Evolutionary conservation across 2,888 invertebrate genomes (phyloP), one percentile per base, ranked within the genome.

Genomic region (Drosophila phalerata): DNA sequence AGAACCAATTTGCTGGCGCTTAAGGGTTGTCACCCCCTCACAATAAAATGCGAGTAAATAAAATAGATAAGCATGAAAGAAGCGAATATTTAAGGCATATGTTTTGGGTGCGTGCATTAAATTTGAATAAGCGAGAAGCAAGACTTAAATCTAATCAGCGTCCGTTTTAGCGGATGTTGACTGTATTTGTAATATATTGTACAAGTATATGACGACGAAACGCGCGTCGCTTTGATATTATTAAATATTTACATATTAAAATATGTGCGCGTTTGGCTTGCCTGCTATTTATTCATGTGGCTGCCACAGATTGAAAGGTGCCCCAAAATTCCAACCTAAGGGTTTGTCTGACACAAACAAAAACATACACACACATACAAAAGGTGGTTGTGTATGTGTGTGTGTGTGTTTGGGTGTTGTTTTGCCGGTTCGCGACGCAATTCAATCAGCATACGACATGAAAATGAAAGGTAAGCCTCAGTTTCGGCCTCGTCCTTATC

Each of bases 241-340:
- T 85, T 87, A 89, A 84, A 89, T 85, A 85, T 85, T 85, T 85
- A 87, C 85, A 87, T 84, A 85, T 72, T 72, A 73, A 79, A 85
- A 85, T 78, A 78, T 84, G 67, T 81, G 70, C 74, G 32, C 48
- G 48, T 11, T 48, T 48, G 72, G 65, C 40, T 61, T 64, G 79
- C 60, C 71, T 68, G 69, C 52, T 65, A 73, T 73, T 78, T 78
- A 76, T 78, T 76, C 49, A 77, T 77, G 74, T 66, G 58, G 64
- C 47, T 60, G 49, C 49, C 65, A 22, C 22, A 66, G 63, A 73
- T 65, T 53, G 61, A 56, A 67, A 69, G 65, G 45, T 40, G 37
- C 38, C 58, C 63, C 40, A n/a, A 72, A 62, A 73, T 69, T 43
- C 45, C 47, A 34, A 32, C 34, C 51, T 38, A 37, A 63, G 73